Conservation (phyloP, 1,140 invertebrate genomes). For the Cyclina sinensis region DNA sequence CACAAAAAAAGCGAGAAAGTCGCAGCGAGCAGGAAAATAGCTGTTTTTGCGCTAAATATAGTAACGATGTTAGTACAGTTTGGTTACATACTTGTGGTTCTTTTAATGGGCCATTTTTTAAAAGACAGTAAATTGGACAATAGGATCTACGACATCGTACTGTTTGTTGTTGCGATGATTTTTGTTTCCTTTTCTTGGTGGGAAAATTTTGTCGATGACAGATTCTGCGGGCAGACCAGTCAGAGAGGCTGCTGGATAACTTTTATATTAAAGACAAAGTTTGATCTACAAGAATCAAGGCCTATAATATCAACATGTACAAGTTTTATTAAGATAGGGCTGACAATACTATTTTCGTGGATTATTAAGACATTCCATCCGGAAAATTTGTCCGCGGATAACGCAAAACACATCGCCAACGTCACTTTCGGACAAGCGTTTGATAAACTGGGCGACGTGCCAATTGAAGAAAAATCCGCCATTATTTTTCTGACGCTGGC, state of each 20-base stretch:
- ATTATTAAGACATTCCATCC: not conserved
- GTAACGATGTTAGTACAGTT: constrained; percentile 8
- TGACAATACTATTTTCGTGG: constrained; percentile 30
- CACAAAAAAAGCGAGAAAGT: not conserved
- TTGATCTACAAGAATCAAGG: constrained; percentile 58
- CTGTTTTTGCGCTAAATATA: not conserved
- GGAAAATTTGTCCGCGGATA: not conserved
- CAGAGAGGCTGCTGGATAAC: not conserved
- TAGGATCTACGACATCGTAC: not conserved
- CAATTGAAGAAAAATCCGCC: not conserved
- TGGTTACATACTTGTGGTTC: constrained; percentile 33
- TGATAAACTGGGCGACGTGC: not conserved
- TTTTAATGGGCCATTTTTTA: constrained; percentile 28
- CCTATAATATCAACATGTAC: constrained; percentile 36
- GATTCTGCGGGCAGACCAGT: constrained; percentile 43
- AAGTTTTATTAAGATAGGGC: constrained; percentile 44
- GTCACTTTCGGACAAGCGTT: not conserved
- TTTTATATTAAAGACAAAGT: constrained; percentile 46
- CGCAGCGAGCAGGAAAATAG: not conserved
- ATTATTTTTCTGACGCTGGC: constrained; percentile 9
- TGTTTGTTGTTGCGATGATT: constrained; percentile 24
- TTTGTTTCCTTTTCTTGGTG: constrained; percentile 55
- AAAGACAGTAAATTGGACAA: constrained; percentile 10
- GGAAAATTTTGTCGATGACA: constrained; percentile 65
- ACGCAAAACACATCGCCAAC: constrained; percentile 7